A percentile compares a stretch with the other conserved stretches of the same genome.
These are phyloP conservation scores for Muscina levida DNA, from an alignment of 2,888 invertebrate genomes.

Conservation along the genomic window DNA sequence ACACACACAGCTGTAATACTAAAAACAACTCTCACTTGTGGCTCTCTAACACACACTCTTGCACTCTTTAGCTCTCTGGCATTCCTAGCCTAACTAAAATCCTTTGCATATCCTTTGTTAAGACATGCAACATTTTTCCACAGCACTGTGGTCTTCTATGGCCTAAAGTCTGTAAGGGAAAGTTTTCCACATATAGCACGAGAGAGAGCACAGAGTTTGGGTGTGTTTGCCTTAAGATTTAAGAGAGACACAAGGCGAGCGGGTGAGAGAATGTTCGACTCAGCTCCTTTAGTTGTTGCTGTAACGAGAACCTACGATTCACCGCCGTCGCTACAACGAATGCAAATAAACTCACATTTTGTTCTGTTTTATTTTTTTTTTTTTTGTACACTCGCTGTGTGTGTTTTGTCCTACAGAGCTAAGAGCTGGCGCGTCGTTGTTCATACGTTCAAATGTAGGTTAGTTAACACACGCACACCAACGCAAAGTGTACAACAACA, in stretches of 20 bases:
- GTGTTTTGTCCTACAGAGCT: neutral
- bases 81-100: too few species aligned
- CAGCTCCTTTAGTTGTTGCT: neutral
- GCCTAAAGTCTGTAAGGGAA: too few species aligned
- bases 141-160: neutral
- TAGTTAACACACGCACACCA: constrained; percentile 47
- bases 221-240: too few species aligned
- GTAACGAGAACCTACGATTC: neutral
- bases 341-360: constrained; percentile 5
- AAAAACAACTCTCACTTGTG: neutral
- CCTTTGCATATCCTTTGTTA: neutral
- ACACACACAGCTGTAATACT: neutral
- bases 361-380: constrained; percentile 3
- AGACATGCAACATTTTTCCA: neutral
- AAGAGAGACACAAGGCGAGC: neutral
- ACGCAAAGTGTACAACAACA: constrained; percentile 14
- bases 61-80: too few species aligned
- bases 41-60: neutral
- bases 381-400: neutral
- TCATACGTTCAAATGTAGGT: constrained; percentile 62
- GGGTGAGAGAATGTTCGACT: neutral
- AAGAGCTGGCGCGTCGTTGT: constrained; percentile 56
- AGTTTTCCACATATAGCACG: too few species aligned
- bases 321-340: neutral
- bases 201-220: too few species aligned